Evolutionary conservation across 1,140 invertebrate genomes (phyloP).

Genomic region (Periplaneta americana): DNA sequence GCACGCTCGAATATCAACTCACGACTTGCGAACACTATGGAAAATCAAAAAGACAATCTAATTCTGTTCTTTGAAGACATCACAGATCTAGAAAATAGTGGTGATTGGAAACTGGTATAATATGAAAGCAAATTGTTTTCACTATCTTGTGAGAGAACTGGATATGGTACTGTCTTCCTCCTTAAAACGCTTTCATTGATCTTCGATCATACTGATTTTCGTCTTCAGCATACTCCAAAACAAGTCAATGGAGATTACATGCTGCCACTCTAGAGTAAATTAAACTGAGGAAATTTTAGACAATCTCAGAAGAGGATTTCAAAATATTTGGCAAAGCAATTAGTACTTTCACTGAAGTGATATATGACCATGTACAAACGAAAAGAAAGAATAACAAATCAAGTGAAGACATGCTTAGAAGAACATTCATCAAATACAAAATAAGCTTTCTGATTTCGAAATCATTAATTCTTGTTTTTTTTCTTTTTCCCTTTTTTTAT

Average conservation of each 20-base stretch:
- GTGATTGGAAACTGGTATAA: too few species aligned
- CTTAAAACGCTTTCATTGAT: too few species aligned
- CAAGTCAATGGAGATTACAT: background rate
- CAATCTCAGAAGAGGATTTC: background rate
- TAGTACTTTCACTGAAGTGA: background rate
- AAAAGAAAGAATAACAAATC: background rate
- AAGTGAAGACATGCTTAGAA: background rate
- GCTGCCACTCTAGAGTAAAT: background rate
- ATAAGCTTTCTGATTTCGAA: background rate
- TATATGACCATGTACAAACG: background rate
- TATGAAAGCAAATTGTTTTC: too few species aligned
- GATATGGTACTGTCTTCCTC: too few species aligned
- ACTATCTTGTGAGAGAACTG: too few species aligned
- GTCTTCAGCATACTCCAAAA: too few species aligned
- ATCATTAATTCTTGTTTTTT: background rate
- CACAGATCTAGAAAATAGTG: too few species aligned
- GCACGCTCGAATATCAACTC: too few species aligned
- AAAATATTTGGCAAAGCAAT: background rate
- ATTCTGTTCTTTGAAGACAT: too few species aligned
- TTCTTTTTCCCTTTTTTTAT: background rate
- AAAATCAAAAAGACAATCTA: too few species aligned
- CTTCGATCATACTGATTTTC: too few species aligned
- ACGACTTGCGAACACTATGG: too few species aligned
- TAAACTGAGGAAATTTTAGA: background rate
- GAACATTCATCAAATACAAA: background rate